Evolutionary conservation across 1,140 invertebrate species (phyloP).

Genomic region (Luehdorfia chinensis): DNA sequence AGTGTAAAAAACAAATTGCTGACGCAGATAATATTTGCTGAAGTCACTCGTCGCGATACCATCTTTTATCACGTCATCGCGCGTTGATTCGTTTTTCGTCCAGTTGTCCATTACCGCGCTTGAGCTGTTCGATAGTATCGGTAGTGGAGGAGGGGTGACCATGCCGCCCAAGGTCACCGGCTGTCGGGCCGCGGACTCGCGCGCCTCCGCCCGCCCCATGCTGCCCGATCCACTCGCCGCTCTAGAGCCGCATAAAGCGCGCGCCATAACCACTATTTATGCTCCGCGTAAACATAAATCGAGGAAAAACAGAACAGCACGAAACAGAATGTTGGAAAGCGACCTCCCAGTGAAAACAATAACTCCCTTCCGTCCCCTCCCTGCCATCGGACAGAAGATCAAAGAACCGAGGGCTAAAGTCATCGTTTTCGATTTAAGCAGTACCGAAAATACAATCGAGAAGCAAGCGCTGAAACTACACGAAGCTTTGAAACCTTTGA

Average conservation of each 20-base stretch:
- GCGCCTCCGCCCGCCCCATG: conserved; percentile 44
- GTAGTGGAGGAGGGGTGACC: conserved; percentile 22
- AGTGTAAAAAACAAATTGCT: no score
- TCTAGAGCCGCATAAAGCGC: conserved; percentile 57
- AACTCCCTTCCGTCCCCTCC: conserved; percentile 67
- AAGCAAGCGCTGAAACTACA: conserved; percentile 45
- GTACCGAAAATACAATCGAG: conserved; percentile 35
- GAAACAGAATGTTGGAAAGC: conserved; percentile 64
- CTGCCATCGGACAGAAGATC: conserved; percentile 67
- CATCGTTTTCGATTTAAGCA: conserved; percentile 50
- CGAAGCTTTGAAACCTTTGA: conserved; percentile 55
- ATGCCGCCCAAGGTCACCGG: conserved; percentile 48
- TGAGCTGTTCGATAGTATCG: conserved; percentile 37
- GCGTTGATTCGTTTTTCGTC: conserved; percentile 18
- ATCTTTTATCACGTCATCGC: conserved; percentile 15
- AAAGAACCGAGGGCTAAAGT: conserved; percentile 64
- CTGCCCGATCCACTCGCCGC: conserved; percentile 57
- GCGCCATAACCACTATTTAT: conserved; percentile 68
- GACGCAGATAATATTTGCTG: no score
- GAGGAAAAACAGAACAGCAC: conserved; percentile 56
- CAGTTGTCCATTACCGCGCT: conserved; percentile 29
- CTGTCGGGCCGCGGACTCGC: conserved; percentile 46
- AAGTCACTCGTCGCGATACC: conserved; percentile 8
- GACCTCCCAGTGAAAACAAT: conserved; percentile 54
- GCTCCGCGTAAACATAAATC: conserved; percentile 54